Evolutionary conservation across 2,888 invertebrate species (phyloP).

Genomic region (Hydrotaea cyrtoneurina): DNA sequence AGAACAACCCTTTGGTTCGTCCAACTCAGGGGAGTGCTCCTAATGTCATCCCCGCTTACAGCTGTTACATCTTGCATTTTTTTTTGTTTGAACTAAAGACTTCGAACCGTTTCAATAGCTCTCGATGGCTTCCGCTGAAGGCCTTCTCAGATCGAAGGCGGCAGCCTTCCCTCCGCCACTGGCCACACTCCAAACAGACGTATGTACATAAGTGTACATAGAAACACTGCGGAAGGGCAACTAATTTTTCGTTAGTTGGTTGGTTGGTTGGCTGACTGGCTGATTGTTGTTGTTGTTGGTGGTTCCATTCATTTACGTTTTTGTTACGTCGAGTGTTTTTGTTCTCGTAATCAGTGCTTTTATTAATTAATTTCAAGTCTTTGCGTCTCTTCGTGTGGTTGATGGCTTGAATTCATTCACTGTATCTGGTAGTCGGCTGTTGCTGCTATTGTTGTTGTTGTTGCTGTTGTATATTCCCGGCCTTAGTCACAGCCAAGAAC

Average conservation of each 20-base stretch:
- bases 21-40: too few relatives aligned
- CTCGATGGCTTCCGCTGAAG: neutral
- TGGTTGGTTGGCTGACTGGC: constrained; percentile 30
- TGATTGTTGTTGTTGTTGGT: constrained; percentile 20
- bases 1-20: too few relatives aligned
- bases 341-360: constrained; percentile 60
- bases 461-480: constrained; percentile 44
- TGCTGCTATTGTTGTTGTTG: neutral
- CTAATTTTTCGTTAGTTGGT: constrained; percentile 41
- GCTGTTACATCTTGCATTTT: too few relatives aligned
- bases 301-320: constrained; percentile 42
- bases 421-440: constrained; percentile 7
- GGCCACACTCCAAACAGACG: neutral
- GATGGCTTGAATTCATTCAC: constrained; percentile 33
- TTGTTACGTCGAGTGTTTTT: constrained; percentile 30
- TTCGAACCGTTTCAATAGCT: too few relatives aligned
- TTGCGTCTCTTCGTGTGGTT: constrained; percentile 49
- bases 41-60: too few relatives aligned
- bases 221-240: constrained; percentile 60
- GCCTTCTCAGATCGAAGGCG: neutral
- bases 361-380: constrained; percentile 66
- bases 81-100: too few relatives aligned
- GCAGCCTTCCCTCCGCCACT: neutral
- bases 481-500: constrained; percentile 63
- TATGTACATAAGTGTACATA: neutral